Percentiles rank a stretch among this genome's conserved stretches.
These are phyloP conservation scores for Dryobotodes eremita DNA, from an alignment of 2,888 invertebrate genomes.

Conservation along the genomic window DNA sequence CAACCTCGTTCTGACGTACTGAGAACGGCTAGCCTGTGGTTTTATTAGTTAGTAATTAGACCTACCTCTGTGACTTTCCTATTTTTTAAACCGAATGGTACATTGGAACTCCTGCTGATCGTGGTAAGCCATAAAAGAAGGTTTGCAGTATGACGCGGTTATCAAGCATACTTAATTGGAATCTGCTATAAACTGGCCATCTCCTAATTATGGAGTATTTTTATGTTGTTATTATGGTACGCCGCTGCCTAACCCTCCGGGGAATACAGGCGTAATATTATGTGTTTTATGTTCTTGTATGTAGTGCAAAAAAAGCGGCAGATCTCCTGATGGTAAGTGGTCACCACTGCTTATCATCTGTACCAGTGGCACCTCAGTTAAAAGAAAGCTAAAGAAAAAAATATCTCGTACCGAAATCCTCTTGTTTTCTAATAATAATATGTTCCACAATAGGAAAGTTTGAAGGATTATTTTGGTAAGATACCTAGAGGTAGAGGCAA, in stretches of 20 bases:
- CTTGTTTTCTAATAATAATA: neutral
- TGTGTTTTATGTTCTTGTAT: too few relatives aligned
- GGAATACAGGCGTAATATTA: too few relatives aligned
- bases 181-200: conserved; percentile 6
- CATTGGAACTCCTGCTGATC: neutral
- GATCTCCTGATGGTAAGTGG: neutral
- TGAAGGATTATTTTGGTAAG: too few relatives aligned
- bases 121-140: neutral
- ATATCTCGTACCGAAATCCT: neutral
- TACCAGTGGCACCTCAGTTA: too few relatives aligned
- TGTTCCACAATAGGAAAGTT: neutral
- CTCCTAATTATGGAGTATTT: conserved; percentile 11
- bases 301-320: too few relatives aligned
- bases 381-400: too few relatives aligned
- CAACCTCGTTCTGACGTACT: neutral
- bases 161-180: neutral
- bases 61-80: neutral
- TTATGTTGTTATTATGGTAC: conserved; percentile 3
- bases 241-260: too few relatives aligned
- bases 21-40: conserved; percentile 31
- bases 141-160: neutral
- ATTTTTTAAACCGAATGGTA: neutral
- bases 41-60: conserved; percentile 29
- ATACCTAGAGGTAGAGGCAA: neutral
- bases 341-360: too few relatives aligned